A percentile compares a stretch with the other conserved stretches of the same genome.
Conservation (phyloP, 2,113 vertebrate species). For the Callospermophilus lateralis region DNA sequence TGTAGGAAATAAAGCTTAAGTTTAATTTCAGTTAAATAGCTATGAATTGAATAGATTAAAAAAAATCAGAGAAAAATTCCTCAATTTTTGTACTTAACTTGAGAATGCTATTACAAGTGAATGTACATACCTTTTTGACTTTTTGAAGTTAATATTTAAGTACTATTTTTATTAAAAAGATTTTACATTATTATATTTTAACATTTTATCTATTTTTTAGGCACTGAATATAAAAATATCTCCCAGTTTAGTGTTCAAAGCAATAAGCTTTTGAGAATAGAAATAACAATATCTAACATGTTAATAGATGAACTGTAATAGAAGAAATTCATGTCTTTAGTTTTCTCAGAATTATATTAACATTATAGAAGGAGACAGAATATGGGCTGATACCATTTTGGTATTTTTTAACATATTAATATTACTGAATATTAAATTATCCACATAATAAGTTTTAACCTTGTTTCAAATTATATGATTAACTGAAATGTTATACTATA, state of each 20-base stretch:
- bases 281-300: not conserved
- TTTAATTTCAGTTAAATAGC: conserved; percentile 20
- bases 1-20: conserved; percentile 2
- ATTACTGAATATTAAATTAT: not conserved
- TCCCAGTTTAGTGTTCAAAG: not conserved
- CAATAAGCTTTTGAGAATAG: not conserved
- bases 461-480: not conserved
- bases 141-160: not conserved
- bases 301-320: not conserved
- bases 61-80: not conserved
- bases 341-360: not conserved
- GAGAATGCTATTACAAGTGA: not conserved
- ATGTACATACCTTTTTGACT: not conserved
- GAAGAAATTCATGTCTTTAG: not conserved
- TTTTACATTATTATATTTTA: conserved; percentile 21
- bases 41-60: not conserved
- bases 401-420: not conserved
- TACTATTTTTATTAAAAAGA: not conserved
- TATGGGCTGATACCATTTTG: not conserved
- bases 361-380: not conserved
- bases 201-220: not conserved
- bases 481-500: not conserved
- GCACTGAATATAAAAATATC: not conserved
- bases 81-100: not conserved
- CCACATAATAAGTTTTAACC: not conserved